Evolutionary conservation across 1,140 invertebrate species (phyloP), one percentile per base, ranked within the genome.

Genomic region (Atta cephalotes): DNA sequence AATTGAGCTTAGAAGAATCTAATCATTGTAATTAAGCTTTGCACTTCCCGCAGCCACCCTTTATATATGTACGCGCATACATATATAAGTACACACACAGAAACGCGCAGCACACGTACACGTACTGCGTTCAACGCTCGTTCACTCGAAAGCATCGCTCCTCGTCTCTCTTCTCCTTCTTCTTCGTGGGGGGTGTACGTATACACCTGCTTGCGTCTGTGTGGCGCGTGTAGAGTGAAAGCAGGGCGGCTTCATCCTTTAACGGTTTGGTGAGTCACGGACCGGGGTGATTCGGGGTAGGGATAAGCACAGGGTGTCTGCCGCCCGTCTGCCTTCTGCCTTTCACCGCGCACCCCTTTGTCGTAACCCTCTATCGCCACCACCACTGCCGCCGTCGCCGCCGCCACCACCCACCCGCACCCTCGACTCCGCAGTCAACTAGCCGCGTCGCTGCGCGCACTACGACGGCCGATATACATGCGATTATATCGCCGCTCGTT

Each of bases 191-290:
- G 31, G 63, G 21, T 79, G 85, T 87, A 49, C 60, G 58, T 58
- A 45, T 70, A 70, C 72, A 74, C 39, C 62, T 35, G 71, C 85
- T 84, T 76, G 63, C 10, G 80, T 86, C 84, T 56, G 89, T 91
- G 78, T 89, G 18, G 88, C 39, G 86, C 84, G 89, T 71, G 90
- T 89, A 82, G 87, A 91, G 89, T 88, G 89, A 93, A 92, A 92
- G 90, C 92, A 91, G 92, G 91, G 93, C 91, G 92, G 93, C 92
- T 94, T 94, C 92, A 94, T 94, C 93, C 94, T 93, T 94, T 93
- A 94, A 94, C 92, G 92, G 94, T 94, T 94, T 94, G 92, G 93
- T 95, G 93, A 95, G 93, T 95, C 94, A 95, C 92, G 93, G 92
- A 93, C 91, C 91, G 86, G 79, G 88, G 88, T 90, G 76, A 66